Evolutionary conservation across 2,113 vertebrate genomes (phyloP), one percentile per base, ranked within the genome.

Genomic region (Charadrius vociferus): DNA sequence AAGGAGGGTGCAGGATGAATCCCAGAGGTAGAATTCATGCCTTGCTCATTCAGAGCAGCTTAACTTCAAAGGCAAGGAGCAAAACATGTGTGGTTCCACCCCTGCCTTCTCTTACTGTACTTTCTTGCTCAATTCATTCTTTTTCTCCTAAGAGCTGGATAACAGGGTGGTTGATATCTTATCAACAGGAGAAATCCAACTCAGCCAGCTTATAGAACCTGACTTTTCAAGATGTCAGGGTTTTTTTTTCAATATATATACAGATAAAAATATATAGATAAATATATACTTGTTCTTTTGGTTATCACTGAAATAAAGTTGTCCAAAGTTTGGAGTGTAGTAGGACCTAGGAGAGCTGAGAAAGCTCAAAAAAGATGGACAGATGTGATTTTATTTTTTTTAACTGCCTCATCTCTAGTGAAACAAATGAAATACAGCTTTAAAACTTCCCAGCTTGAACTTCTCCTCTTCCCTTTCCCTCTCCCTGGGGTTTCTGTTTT

Each of bases 351-450:
- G 73, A 93, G 75, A 91, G 24, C 34, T 63, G 80, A 59, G 21
- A 97, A 93, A 91, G 26, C 41, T 88, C 87, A 62, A 68, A 92
- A 95, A 50, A 88, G 49, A 81, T 32, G 45, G 88, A 67, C 52
- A 83, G 65, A 81, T 30, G 30, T 55, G 52, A 59, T n/a, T 45
- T 59, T 19, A 62, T 27, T 63, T 45, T 55, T 50, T 32, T 82
- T 26, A 81, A 74, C 85, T 90, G 59, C 27, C 21, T 39, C 67
- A 80, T 71, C 47, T 70, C 88, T 67, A 49, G 59, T 66, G 37
- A 86, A 96, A 97, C 81, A 96, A 98, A 95, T 97, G 88, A 97
- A 94, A 84, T 61, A 27, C 34, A 78, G 27, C 55, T 95, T 96
- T 96, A 93, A 97, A 77, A 96, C 66, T 86, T 94, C 78, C 37